A percentile compares a stretch with the other conserved stretches of the same genome.
phyloP scores from a whole-genome alignment of 2,797 vertebrate species.

The Dendrocincla fuliginosa region DNA sequence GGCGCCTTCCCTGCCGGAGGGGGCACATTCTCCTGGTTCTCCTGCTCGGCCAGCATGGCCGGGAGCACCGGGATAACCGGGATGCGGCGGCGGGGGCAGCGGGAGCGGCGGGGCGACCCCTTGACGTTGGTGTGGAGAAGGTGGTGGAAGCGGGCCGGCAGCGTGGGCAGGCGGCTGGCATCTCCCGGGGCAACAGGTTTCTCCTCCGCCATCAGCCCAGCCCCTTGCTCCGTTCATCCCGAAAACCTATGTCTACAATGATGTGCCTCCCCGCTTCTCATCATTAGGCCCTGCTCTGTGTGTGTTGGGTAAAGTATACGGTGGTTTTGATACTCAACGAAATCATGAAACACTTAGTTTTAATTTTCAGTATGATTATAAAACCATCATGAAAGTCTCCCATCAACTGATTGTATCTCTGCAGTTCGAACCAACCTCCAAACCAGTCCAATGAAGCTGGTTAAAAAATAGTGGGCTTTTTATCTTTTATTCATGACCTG shows the following conservation, averaged over 20 bases:
- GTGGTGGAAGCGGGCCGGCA: not conserved
- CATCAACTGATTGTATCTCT: not conserved
- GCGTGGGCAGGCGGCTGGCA: not conserved
- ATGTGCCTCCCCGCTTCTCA: not conserved
- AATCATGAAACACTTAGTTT: not conserved
- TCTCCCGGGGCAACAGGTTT: not conserved
- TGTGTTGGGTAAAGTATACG: rapidly evolving
- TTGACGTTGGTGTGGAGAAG: not conserved
- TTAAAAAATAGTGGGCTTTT: not conserved
- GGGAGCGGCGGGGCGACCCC: not conserved
- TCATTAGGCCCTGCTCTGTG: not conserved
- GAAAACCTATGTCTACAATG: not conserved
- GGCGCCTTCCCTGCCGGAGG: conserved; percentile 55
- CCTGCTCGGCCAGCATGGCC: conserved; percentile 36
- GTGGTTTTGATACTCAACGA: not conserved
- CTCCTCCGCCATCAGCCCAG: not conserved
- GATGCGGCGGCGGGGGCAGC: not conserved
- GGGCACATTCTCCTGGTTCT: conserved; percentile 88
- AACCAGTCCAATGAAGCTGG: not conserved
- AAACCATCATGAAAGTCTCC: rapidly evolving
- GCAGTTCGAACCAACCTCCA: not conserved
- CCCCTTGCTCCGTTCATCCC: not conserved
- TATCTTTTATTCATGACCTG: conserved; percentile 2
- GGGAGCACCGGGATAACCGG: not conserved
- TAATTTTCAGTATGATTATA: not conserved